phyloP scores from a whole-genome alignment of 2,113 vertebrate species.

The Toxotes chatareus region DNA sequence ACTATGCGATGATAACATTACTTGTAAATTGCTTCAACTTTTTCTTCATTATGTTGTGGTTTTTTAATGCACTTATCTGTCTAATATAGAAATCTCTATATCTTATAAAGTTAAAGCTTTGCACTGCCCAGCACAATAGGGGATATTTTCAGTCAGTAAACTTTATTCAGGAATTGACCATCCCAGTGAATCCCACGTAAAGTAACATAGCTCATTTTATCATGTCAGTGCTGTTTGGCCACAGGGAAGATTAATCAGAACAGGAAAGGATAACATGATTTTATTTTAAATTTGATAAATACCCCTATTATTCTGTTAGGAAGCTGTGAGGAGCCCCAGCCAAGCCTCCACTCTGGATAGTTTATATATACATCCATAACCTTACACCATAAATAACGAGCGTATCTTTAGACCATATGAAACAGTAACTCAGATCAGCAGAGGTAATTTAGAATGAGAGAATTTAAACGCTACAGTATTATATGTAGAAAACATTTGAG shows the following conservation, averaged over 20 bases:
- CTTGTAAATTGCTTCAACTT: no score
- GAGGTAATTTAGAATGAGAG: background rate
- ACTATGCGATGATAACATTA: no score
- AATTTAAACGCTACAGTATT: background rate
- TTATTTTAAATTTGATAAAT: constrained; percentile 73
- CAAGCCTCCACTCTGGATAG: constrained; percentile 11
- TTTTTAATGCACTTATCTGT: background rate
- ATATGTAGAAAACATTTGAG: background rate
- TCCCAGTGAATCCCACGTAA: no score
- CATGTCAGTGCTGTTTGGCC: background rate
- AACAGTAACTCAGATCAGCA: background rate
- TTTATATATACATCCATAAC: constrained; percentile 54
- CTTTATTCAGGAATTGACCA: background rate
- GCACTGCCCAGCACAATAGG: background rate
- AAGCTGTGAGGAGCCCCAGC: constrained; percentile 56
- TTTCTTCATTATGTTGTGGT: background rate
- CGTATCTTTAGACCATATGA: constrained; percentile 20
- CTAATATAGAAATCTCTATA: background rate
- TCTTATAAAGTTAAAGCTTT: background rate
- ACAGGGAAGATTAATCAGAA: constrained; percentile 45
- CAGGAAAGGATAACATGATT: constrained; percentile 74
- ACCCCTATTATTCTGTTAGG: constrained; percentile 68
- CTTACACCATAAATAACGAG: constrained; percentile 17
- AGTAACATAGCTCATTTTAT: constrained; percentile 2
- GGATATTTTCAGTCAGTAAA: background rate